phyloP scores from a whole-genome alignment of 1,140 invertebrate genomes.

The Apis florea region DNA sequence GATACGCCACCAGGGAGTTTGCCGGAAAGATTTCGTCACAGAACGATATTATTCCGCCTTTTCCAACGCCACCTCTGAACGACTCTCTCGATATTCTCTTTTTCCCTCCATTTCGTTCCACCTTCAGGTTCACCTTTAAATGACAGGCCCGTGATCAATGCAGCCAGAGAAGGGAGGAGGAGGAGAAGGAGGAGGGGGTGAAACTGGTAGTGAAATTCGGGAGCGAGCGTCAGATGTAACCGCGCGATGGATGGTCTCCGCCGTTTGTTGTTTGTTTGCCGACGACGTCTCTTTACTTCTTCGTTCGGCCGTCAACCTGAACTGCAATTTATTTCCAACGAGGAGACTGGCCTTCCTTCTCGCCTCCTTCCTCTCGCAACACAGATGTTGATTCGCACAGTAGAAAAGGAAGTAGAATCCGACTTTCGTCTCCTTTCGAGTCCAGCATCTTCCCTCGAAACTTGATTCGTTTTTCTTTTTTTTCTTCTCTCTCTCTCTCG shows the following conservation, averaged over 20 bases:
- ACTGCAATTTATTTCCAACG: conserved; percentile 22
- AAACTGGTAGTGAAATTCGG: not conserved
- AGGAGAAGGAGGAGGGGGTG: not conserved
- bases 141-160: conserved; percentile 57
- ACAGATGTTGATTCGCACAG: too few species aligned
- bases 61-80: not conserved
- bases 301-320: not conserved
- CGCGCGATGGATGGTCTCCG: too few species aligned
- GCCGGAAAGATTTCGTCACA: conserved; percentile 62
- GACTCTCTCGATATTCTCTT: conserved; percentile 40
- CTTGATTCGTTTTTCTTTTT: too few species aligned
- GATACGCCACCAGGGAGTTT: conserved; percentile 65
- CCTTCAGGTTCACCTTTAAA: conserved; percentile 32
- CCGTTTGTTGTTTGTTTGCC: not conserved
- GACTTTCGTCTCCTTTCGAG: too few species aligned
- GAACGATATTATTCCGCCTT: conserved; percentile 68
- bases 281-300: not conserved
- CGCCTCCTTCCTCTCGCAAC: too few species aligned
- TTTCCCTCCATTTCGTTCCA: not conserved
- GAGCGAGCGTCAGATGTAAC: conserved; percentile 31
- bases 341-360: too few species aligned
- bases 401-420: too few species aligned
- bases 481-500: too few species aligned
- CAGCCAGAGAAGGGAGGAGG: not conserved
- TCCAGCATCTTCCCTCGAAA: too few species aligned